A percentile compares a stretch with the other conserved stretches of the same genome.
These are phyloP conservation scores for Drosophila parvula DNA, from an alignment of 1,140 invertebrate species.

Conservation along the genomic window DNA sequence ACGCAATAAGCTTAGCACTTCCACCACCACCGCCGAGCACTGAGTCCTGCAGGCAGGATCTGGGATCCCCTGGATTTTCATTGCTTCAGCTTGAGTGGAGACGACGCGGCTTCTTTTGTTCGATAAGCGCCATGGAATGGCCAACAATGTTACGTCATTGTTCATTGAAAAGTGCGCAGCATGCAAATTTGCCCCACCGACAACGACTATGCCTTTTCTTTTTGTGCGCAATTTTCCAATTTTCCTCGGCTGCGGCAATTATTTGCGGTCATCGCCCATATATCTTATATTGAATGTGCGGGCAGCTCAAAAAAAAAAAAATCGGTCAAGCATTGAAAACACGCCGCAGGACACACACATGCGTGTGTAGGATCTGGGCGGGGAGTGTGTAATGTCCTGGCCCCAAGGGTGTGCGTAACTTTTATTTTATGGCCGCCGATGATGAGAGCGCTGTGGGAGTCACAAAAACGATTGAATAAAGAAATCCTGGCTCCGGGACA, in stretches of 20 bases:
- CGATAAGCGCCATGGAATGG: conserved; percentile 66
- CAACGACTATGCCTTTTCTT: not conserved
- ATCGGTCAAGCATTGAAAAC: conserved; percentile 68
- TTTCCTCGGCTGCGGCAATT: conserved; percentile 61
- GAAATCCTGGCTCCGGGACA: conserved; percentile 52
- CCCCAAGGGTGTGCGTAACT: conserved; percentile 80
- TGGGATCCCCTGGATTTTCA: conserved; percentile 59
- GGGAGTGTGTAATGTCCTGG: conserved; percentile 61
- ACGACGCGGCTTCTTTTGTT: conserved; percentile 49
- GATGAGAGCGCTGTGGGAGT: conserved; percentile 75
- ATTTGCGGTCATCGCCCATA: conserved; percentile 74
- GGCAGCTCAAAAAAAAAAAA: conserved; percentile 27
- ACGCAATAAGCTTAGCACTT: conserved; percentile 82
- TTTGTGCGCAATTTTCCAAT: conserved; percentile 67
- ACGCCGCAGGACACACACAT: conserved; percentile 30
- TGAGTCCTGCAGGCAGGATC: conserved; percentile 3
- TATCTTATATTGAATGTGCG: conserved; percentile 69
- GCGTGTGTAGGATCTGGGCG: not conserved
- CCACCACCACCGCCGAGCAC: not conserved
- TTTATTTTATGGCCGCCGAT: conserved; percentile 82
- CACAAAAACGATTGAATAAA: conserved; percentile 81
- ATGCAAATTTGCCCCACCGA: conserved; percentile 61
- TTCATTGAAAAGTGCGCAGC: conserved; percentile 78
- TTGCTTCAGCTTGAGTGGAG: conserved; percentile 77
- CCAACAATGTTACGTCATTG: conserved; percentile 68